phyloP scores from a whole-genome alignment of 2,113 vertebrate species.

The Martes martes region DNA sequence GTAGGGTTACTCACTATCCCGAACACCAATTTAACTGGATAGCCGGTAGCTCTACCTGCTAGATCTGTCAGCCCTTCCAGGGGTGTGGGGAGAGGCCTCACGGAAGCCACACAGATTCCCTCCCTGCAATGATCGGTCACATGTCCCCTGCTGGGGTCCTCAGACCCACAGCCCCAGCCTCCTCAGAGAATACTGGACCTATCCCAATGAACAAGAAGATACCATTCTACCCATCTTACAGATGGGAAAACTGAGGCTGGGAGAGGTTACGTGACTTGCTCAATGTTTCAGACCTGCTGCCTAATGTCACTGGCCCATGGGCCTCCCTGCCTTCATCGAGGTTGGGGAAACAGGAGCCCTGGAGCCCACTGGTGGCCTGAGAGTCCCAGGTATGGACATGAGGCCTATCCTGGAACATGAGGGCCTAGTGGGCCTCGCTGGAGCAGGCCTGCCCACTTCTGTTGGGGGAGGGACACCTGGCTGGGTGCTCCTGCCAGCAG shows the following conservation, averaged over 20 bases:
- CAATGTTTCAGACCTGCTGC: background rate
- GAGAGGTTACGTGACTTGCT: background rate
- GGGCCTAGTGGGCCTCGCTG: background rate
- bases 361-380: background rate
- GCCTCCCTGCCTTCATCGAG: background rate
- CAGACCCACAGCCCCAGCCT: background rate
- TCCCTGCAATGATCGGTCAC: background rate
- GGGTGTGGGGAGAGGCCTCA: background rate
- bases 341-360: background rate
- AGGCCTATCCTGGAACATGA: background rate
- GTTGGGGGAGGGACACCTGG: fast-evolving
- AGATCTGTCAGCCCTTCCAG: background rate
- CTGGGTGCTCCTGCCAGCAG: no score
- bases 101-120: background rate
- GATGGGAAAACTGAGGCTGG: background rate
- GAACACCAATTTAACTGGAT: no score
- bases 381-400: no score
- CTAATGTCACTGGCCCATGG: fast-evolving
- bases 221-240: fast-evolving
- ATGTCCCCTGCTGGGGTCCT: background rate
- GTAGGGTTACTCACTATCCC: background rate
- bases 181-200: background rate
- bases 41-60: fast-evolving
- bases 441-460: background rate
- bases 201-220: no score